Conservation (phyloP, 2,888 invertebrate genomes). For the Trisateles emortualis region DNA sequence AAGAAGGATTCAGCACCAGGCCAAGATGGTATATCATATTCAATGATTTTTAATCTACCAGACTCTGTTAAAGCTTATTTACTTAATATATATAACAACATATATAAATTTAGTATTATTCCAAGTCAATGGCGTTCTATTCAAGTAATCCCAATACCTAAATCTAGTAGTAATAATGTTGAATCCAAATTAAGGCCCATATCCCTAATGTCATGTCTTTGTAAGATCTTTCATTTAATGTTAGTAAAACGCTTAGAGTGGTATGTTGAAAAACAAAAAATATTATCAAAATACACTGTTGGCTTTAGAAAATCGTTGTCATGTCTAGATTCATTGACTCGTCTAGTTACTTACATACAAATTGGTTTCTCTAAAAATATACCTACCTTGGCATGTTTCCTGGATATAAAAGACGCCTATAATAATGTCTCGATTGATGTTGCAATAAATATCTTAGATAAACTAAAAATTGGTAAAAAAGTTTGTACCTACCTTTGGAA, state of each 20-base stretch:
- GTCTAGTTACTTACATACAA: no score
- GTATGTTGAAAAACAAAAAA: conserved; percentile 8
- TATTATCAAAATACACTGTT: no score
- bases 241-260: conserved; percentile 5
- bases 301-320: conserved; percentile 2
- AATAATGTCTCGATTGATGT: background rate
- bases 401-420: background rate
- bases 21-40: background rate
- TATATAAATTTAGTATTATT: background rate
- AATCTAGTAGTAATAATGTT: background rate
- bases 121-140: conserved; percentile 1
- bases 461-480: background rate
- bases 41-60: background rate
- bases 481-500: background rate
- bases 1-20: background rate
- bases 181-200: conserved; percentile 1
- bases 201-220: conserved; percentile 1
- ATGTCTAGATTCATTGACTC: background rate
- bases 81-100: background rate
- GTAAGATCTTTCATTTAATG: conserved; percentile 2
- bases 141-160: background rate
- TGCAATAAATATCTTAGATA: background rate
- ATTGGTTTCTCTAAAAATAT: no score
- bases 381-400: no score
- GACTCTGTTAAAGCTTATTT: background rate